Base-by-base conservation (phyloP, 1,140 invertebrate genomes). In the Heterodera carotae region DNA sequence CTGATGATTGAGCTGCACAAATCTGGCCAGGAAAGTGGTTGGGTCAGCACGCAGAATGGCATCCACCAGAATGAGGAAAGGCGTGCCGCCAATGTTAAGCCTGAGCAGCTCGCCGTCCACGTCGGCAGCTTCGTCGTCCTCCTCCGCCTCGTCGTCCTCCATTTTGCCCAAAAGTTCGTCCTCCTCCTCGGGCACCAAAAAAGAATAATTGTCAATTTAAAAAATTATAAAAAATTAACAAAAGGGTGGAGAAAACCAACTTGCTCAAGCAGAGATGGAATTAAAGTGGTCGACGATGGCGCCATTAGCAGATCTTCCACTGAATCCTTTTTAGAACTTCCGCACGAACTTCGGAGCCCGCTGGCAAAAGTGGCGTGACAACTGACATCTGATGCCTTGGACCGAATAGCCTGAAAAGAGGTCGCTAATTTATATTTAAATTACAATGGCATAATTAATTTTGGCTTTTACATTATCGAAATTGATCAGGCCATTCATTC, bases 11-110 rank as follows among this genome's bases (percentile, higher is more conserved):
- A 86, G 69, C 33, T 86, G 85, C 3, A 86, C 80, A 72, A 86
- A 86, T 79, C 84, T 86, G 3, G 84, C 76, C 2, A 86, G 76
- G 70, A 86, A 87, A 12, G 76, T 76, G n/a, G 75, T 83, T 34
- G 74, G 74, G 43, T 86, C 85, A 2, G 84, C 84, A 18, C 82
- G 80, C 48, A 86, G 56, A 25, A 86, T 75, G 8, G 85, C 80
- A 48, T 86, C 85, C 43, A 82, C 75, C 15, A 86, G 80, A 22
- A 86, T 77, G 29, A 86, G 70, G 66, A 79, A 86, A 8, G 62
- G 64, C 8, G 76, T 60, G 22, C 85, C 85, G 36, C 85, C 85
- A 67, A 86, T 86, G 66, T 87, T 86, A 25, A 86, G 71, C 33
- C 84, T 80, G 4, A 86, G 31, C 48, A 59, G 66, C 33, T 15